Conservation (phyloP, 1,140 invertebrate species). For the Orchestia grillus region DNA sequence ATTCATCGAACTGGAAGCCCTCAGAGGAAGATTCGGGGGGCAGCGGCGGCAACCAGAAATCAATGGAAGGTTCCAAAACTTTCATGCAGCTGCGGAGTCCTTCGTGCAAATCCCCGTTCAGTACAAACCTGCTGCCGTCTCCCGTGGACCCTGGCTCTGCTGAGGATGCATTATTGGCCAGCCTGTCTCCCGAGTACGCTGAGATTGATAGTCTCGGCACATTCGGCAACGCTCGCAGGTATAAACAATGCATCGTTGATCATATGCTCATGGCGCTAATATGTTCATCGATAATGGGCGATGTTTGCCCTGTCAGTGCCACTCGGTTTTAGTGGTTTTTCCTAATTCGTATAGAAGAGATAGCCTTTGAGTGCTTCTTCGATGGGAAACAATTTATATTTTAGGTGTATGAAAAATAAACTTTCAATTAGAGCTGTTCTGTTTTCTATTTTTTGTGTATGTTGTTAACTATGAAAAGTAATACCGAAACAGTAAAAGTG, state of each 20-base stretch:
- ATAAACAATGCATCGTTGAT: conserved; percentile 43
- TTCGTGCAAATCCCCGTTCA: conserved; percentile 28
- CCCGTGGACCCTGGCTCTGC: conserved; percentile 43
- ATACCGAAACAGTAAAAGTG: neutral
- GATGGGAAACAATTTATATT: neutral
- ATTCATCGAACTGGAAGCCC: conserved; percentile 65
- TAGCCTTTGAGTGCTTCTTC: neutral
- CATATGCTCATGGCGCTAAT: conserved; percentile 1
- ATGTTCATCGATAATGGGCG: conserved; percentile 5
- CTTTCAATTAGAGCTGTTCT: neutral
- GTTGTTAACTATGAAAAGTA: neutral
- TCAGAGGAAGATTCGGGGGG: conserved; percentile 59
- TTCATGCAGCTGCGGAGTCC: conserved; percentile 41
- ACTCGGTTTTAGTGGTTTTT: neutral
- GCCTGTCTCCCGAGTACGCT: conserved; percentile 66
- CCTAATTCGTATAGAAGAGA: neutral
- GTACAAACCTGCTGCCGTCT: conserved; percentile 42
- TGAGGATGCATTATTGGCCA: conserved; percentile 62
- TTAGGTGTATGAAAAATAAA: neutral
- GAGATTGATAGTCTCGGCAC: conserved; percentile 67
- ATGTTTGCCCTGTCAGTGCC: neutral
- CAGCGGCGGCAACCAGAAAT: conserved; percentile 27
- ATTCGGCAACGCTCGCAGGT: conserved; percentile 63
- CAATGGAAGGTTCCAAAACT: conserved; percentile 39
- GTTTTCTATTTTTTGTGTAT: neutral